A percentile compares a stretch with the other conserved stretches of the same genome.
Conservation (phyloP, 2,888 invertebrate species). For the Latrodectus elegans region DNA sequence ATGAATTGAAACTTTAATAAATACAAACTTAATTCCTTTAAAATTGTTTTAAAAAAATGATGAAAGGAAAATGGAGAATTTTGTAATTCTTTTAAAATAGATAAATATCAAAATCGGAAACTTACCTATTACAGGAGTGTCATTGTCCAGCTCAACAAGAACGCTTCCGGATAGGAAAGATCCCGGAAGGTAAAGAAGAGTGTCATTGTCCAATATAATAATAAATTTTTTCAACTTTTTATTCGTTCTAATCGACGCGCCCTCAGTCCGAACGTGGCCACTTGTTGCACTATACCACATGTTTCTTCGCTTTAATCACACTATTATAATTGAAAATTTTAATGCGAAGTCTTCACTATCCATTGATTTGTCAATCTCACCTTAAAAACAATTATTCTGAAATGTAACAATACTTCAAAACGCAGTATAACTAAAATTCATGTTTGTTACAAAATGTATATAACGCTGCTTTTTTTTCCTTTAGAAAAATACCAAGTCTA, state of each 20-base stretch:
- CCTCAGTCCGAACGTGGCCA: conserved; percentile 54
- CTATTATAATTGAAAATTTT: neutral
- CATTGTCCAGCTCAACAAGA: conserved; percentile 92
- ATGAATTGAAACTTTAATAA: no score
- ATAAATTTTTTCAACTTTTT: conserved; percentile 83
- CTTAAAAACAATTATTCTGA: neutral
- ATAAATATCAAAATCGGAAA: neutral
- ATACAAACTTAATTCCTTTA: no score
- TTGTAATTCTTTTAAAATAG: neutral
- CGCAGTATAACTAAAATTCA: neutral
- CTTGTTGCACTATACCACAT: conserved; percentile 66
- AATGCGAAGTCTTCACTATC: neutral
- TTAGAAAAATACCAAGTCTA: no score
- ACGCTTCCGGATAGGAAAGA: conserved; percentile 94
- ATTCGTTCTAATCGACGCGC: conserved; percentile 13
- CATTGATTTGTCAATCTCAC: neutral
- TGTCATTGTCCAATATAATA: conserved; percentile 94
- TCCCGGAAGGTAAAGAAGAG: conserved; percentile 92
- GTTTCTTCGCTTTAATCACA: neutral
- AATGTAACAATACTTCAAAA: neutral
- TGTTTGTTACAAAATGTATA: no score
- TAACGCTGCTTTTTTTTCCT: no score
- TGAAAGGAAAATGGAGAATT: no score
- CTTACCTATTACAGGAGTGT: conserved; percentile 89
- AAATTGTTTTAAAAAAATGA: no score